Evolutionary conservation across 2,888 invertebrate genomes (phyloP), one percentile per base, ranked within the genome.

Genomic region (Trilocha varians): DNA sequence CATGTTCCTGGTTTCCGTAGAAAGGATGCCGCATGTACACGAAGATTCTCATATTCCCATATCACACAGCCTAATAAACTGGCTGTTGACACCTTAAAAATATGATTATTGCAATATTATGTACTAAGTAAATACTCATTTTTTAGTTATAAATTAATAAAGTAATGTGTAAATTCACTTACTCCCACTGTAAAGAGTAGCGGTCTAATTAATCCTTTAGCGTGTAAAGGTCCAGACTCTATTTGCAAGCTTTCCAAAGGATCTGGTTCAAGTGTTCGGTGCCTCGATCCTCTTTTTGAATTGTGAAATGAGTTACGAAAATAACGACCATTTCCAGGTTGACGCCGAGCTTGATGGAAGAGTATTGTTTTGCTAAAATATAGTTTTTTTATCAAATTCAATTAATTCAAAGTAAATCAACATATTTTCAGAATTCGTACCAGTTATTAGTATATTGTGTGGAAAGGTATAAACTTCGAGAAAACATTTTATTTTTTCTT

Each of bases 41-140:
- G 74, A 60, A 85, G 49, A 43, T 62, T 71, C 78, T 97, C 97
- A 85, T 97, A 97, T 73, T 97, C 94, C 93, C 94, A 94, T 50
- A 97, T 91, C 13, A 93, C 89, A 54, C 93, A 93, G 13, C 91
- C 92, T 16, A 89, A 85, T 62, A 95, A 88, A 64, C 92, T 91
- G 13, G 89, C 87, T 36, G 91, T 77, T 60, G 89, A 87, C 53
- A 93, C 90, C 93, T 93, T 54, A 36, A 58, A 46, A 38, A n/a
- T 11, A 38, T 41, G 1, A 40, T n/a, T n/a, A n/a, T n/a, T n/a
- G n/a, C n/a, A n/a, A n/a, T n/a, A n/a, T n/a, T n/a, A n/a, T n/a
- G n/a, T n/a, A n/a, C n/a, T n/a, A n/a, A n/a, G n/a, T n/a, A n/a
- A n/a, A n/a, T n/a, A n/a, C n/a, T n/a, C n/a, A n/a, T n/a, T n/a